Percentiles rank a stretch among this genome's conserved stretches.
These are phyloP conservation scores for Sisor rabdophorus DNA, from an alignment of 2,113 vertebrate species.

Conservation along the genomic window DNA sequence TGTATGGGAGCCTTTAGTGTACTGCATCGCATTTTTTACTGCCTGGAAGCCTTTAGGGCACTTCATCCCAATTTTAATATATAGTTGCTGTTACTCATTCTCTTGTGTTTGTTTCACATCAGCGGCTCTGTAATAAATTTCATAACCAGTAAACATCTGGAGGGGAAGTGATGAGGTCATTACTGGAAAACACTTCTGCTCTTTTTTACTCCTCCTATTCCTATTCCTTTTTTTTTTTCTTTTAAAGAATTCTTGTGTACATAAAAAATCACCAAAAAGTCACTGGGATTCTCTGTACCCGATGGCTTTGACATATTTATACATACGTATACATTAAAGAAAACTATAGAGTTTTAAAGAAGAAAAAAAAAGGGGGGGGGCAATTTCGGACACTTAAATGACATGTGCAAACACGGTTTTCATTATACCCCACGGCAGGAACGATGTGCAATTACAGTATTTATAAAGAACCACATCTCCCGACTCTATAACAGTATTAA, in stretches of 20 bases:
- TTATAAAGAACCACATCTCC: constrained; percentile 20
- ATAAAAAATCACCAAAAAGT: not conserved
- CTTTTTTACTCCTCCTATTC: not conserved
- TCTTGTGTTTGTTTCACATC: not conserved
- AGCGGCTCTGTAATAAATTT: not conserved
- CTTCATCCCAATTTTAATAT: not conserved
- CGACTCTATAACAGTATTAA: constrained; percentile 30
- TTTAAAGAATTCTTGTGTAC: not conserved
- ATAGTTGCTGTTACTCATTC: no score
- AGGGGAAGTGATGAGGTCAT: constrained; percentile 6
- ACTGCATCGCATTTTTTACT: not conserved
- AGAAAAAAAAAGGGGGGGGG: no score
- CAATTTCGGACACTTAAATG: no score
- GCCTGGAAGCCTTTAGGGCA: not conserved
- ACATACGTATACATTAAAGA: no score
- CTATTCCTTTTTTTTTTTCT: not conserved
- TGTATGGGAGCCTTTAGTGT: not conserved
- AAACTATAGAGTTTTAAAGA: no score
- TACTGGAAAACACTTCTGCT: constrained; percentile 3
- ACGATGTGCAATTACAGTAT: constrained; percentile 40
- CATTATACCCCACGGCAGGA: constrained; percentile 24
- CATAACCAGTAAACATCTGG: not conserved
- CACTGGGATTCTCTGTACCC: constrained; percentile 26
- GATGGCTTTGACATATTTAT: constrained; percentile 9
- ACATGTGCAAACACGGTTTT: constrained; percentile 65